Base-by-base conservation (phyloP, 2,888 invertebrate genomes). In the Sphaeridia pumilis region DNA sequence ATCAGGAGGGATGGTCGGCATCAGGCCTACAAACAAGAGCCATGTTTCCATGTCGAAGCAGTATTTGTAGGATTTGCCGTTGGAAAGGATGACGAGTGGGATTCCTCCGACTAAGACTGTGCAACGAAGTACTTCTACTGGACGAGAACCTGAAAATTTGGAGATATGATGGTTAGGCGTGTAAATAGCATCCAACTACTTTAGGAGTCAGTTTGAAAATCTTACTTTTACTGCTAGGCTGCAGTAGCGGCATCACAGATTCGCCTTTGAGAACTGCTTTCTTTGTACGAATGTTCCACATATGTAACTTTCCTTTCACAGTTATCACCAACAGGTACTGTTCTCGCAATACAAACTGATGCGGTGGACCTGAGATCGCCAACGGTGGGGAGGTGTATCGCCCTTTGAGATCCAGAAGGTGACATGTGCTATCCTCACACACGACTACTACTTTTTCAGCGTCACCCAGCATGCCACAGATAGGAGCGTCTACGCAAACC, bases 1-100 rank as follows among this genome's bases (percentile, higher is more conserved):
- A 56, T 60, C 5, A 57, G 56, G 1, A 57, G 58, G 3, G 22
- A 49, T 27, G 3, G 75, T 73, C 81, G 58, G 43, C 4, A 59
- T 58, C 42, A 57, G 49, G 41, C 61, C 60, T 1, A 58, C 53
- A 20, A 60, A 45, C 21, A 61, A 42, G 35, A 59, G 49, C 90
- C 86, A 83, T 4, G 82, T 76, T 66, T 78, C 78, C 67, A 93
- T 74, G 67, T 83, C 81, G 60, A 78, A 74, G 63, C 84, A 83
- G 70, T 84, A 93, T 54, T 87, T 82, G 67, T 84, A 93, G 2
- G 88, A 84, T 68, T 83, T 82, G 24, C 88, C 87, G 68, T 84
- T 87, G 28, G 82, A 83, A 31, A 93, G 76, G n/a, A 84, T 79
- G 59, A 94, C 75, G 68, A 90, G 76, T 0, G 92, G 90, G 67